Base-by-base conservation (phyloP, 1,140 invertebrate genomes). In the Eriocheir sinensis region DNA sequence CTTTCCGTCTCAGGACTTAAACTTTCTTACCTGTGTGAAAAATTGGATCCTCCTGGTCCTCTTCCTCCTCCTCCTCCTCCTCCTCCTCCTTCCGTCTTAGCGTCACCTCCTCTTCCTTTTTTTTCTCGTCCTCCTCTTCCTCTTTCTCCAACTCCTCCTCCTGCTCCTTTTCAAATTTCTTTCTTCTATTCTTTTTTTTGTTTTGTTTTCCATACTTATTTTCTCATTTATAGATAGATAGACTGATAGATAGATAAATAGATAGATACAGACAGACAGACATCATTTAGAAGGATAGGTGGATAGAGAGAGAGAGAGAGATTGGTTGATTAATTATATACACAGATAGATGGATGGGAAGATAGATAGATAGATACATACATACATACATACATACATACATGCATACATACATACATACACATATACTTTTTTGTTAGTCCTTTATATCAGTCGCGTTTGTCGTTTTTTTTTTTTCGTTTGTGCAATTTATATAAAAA, bases 61-160 rank as follows among this genome's bases (percentile, higher is more conserved):
- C 60, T 0, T n/a, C 60, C 12, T 72, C 60, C 60, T 72, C 60
- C 21, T 72, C 21, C 27, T 17, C 21, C 60, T 72, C 60, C 60
- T 72, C 21, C 12, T 72, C 27, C 21, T n/a, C 27, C 60, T 48
- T 48, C 0, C 12, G 4, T 38, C 40, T n/a, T 21, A 27, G 2
- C 40, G n/a, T 17, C 89, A 21, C 30, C 41, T 53, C n/a, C 89
- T 27, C 41, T 90, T 41, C 40, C 36, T 53, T 17, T 40, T 95
- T 96, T 44, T n/a, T 53, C 91, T 40, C 15, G 44, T 72, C 12
- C 2, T 72, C 60, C 0, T 92, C 40, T 38, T 72, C 40, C 30
- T 96, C 96, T 94, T 96, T 95, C 92, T 96, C 96, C 90, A 8
- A 32, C 86, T 36, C 40, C 30, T 40, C 6, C 40, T 36, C 86